Percentiles rank a stretch among this genome's conserved stretches.
Conservation (phyloP, 2,113 vertebrate genomes). For the Brachyhypopomus occidentalis region DNA sequence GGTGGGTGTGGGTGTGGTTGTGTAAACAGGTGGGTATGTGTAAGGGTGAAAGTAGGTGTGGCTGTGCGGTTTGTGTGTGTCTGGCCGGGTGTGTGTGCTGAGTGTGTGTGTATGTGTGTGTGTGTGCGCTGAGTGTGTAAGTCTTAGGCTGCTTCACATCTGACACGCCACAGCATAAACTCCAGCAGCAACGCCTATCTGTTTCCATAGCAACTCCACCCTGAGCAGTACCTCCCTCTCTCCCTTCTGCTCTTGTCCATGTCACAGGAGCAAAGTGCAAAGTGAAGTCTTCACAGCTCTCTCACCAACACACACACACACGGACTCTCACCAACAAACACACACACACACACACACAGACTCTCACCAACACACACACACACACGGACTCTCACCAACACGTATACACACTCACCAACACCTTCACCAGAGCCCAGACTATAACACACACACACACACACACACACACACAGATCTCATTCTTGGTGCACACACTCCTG, state of each 20-base stretch:
- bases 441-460: background rate
- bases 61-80: too few species aligned
- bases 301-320: constrained; percentile 8
- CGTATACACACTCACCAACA: too few species aligned
- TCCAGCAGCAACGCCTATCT: constrained; percentile 23
- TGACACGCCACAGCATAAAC: constrained; percentile 19
- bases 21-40: too few species aligned
- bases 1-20: too few species aligned
- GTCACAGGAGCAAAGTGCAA: constrained; percentile 22
- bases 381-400: too few species aligned
- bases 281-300: constrained; percentile 15
- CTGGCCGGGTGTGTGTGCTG: too few species aligned
- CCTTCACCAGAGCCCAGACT: too few species aligned
- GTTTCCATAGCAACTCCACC: constrained; percentile 55
- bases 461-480: background rate
- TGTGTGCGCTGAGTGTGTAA: background rate
- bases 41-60: too few species aligned
- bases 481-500: too few species aligned
- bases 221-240: constrained; percentile 27
- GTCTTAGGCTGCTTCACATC: background rate
- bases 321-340: background rate
- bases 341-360: background rate
- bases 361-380: too few species aligned
- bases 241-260: constrained; percentile 28
- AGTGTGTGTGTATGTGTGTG: too few species aligned